Percentiles rank a stretch among this genome's conserved stretches.
Conservation (phyloP, 2,888 invertebrate genomes). For the Erebia aethiops region DNA sequence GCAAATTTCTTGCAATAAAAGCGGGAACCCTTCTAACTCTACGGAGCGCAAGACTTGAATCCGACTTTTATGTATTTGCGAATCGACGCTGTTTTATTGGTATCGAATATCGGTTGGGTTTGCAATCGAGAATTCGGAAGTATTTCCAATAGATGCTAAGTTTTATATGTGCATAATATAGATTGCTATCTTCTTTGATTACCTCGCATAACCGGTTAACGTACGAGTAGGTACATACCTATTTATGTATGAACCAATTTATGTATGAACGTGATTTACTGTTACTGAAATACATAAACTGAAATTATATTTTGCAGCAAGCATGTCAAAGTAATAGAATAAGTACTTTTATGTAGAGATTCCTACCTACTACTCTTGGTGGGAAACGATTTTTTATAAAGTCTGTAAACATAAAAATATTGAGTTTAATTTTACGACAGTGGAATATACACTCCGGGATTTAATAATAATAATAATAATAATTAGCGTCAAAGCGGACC, state of each 20-base stretch:
- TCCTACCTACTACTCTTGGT: neutral
- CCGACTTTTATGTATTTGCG: conserved; percentile 80
- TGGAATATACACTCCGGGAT: conserved; percentile 18
- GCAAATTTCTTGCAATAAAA: conserved; percentile 81
- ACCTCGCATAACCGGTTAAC: neutral
- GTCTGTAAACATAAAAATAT: conserved; percentile 14
- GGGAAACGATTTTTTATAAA: neutral
- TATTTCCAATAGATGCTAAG: conserved; percentile 9
- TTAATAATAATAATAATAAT: conserved; percentile 38
- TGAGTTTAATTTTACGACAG: conserved; percentile 16
- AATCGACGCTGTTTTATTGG: conserved; percentile 80
- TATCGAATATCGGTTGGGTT: conserved; percentile 77
- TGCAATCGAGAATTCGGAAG: conserved; percentile 62
- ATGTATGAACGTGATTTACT: neutral
- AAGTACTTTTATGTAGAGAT: neutral
- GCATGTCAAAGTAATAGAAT: too few relatives aligned
- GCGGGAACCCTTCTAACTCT: conserved; percentile 79
- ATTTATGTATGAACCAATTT: conserved; percentile 5
- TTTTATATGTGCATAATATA: conserved; percentile 10
- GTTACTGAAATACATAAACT: conserved; percentile 1
- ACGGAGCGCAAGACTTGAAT: conserved; percentile 76
- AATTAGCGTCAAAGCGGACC: conserved; percentile 44
- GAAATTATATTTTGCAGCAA: neutral
- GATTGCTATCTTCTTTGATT: conserved; percentile 14
- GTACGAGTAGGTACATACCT: too few relatives aligned